These are phyloP conservation scores for Amphiprion ocellaris DNA, from an alignment of 2,113 vertebrate species.

Conservation along the genomic window DNA sequence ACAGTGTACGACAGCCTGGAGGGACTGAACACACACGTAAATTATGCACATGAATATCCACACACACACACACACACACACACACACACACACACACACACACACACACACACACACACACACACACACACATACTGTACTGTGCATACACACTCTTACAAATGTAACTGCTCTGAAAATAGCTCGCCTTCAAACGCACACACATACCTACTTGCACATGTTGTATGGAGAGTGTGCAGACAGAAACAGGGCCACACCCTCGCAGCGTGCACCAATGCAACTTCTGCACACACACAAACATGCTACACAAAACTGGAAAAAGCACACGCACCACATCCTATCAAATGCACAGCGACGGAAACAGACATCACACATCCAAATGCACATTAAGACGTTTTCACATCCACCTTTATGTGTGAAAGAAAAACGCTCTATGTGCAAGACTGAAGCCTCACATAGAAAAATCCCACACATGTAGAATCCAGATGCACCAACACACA, in stretches of 20 bases:
- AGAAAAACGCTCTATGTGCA: not conserved
- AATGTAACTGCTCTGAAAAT: not conserved
- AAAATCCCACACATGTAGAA: not conserved
- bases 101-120: not conserved
- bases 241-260: not conserved
- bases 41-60: not conserved
- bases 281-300: no score
- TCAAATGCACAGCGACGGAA: no score
- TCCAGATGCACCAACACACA: not conserved
- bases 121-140: no score
- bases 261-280: not conserved
- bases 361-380: no score
- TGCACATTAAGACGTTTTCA: not conserved
- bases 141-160: conserved; percentile 11
- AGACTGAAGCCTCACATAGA: not conserved
- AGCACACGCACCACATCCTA: not conserved
- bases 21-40: conserved; percentile 14
- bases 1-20: conserved; percentile 47
- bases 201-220: not conserved
- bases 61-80: not conserved
- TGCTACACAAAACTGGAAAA: not conserved
- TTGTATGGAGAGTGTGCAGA: not conserved
- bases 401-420: not conserved
- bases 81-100: not conserved
- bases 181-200: not conserved